These are phyloP conservation scores for Myripristis jacobus DNA, from an alignment of 2,797 vertebrate genomes.

Conservation along the genomic window DNA sequence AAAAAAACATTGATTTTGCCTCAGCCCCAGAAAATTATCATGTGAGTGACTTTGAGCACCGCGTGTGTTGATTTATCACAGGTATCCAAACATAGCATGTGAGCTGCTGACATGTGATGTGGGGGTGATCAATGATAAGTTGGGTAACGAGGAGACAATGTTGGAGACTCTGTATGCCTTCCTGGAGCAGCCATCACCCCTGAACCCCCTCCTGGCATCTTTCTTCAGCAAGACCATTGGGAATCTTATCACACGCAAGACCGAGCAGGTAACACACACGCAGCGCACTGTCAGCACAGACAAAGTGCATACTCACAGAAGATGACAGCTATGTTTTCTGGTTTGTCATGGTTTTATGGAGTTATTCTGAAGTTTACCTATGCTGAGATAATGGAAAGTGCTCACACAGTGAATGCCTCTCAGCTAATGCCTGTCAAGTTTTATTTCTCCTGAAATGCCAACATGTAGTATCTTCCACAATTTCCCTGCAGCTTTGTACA, in stretches of 20 bases:
- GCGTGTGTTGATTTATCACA: slow-evolving; percentile 63
- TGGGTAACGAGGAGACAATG: slow-evolving; percentile 92
- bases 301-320: slow-evolving; percentile 20
- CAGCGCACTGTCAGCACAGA: not conserved
- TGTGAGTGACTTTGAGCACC: slow-evolving; percentile 15
- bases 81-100: slow-evolving; percentile 95
- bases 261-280: slow-evolving; percentile 89
- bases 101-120: slow-evolving; percentile 96
- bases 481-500: not conserved
- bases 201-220: slow-evolving; percentile 96
- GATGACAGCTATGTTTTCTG: slow-evolving; percentile 16
- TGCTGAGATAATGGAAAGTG: slow-evolving; percentile 18
- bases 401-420: not conserved
- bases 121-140: slow-evolving; percentile 94
- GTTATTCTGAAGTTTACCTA: slow-evolving; percentile 16
- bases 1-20: slow-evolving; percentile 14
- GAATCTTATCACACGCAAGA: slow-evolving; percentile 95
- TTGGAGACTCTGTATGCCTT: slow-evolving; percentile 92
- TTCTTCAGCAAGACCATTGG: slow-evolving; percentile 99
- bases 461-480: not conserved
- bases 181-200: slow-evolving; percentile 91
- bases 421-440: slow-evolving; percentile 15
- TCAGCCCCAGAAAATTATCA: not conserved
- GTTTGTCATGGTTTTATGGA: slow-evolving; percentile 25
- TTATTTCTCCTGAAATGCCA: slow-evolving; percentile 27